Evolutionary conservation across 2,888 invertebrate genomes (phyloP), one percentile per base, ranked within the genome.

Genomic region (Ornithoptera priamus): DNA sequence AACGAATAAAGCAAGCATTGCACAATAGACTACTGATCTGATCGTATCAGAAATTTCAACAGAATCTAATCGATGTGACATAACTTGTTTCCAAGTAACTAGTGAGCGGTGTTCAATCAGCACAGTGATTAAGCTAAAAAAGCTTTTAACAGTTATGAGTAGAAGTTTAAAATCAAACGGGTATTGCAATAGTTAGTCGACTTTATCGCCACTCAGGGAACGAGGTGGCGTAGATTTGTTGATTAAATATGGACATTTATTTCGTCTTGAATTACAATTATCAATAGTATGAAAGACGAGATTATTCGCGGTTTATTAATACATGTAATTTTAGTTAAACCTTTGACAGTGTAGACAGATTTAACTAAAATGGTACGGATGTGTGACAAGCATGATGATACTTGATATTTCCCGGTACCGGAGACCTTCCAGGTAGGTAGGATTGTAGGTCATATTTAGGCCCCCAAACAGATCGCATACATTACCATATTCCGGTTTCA

Each of bases 161-260:
- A 20, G 8, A 56, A 56, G 56, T 56, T 56, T 6, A 56, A 20
- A 56, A n/a, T 56, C 20, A 56, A 56, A 15, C 15, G 56, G 6
- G n/a, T 3, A 56, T 20, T 8, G 18, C 7, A 8, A 18, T 18
- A 62, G 22, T 42, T 62, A 56, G 42, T 50, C 42, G 61, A 68
- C 63, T 68, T 63, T 61, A 62, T 67, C 62, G 39, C 30, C 42
- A 20, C 20, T 53, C 36, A 30, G 30, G n/a, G 60, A 59, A 60
- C 66, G 60, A 59, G 53, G 60, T 62, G 39, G 62, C 53, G 42
- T 15, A 58, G 60, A 68, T 68, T 70, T 66, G 68, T 70, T 71
- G 71, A 72, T 72, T 71, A 71, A 69, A 72, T 69, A 65, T 65
- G 50, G 63, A 71, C 72, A 69, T 72, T 72, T 63, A 72, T 63